Evolutionary conservation across 1,140 invertebrate species (phyloP).

Genomic region (Wiebesia pumilae): DNA sequence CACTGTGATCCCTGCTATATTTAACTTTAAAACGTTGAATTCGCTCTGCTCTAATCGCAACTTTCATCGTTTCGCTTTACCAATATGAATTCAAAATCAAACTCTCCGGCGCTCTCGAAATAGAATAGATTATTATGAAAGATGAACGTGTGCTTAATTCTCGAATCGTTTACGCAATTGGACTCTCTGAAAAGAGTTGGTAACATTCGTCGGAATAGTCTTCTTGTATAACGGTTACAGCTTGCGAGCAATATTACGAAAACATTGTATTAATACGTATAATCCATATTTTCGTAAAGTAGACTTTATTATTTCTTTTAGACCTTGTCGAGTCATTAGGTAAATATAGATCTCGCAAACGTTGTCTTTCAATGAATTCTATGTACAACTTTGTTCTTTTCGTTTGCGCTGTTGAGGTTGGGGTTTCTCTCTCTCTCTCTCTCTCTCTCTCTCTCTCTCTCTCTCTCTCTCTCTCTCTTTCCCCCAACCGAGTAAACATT

Average conservation of each 20-base stretch:
- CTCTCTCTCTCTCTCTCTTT: neutral
- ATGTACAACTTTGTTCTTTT: neutral
- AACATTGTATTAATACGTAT: constrained; percentile 1
- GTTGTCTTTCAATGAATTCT: neutral
- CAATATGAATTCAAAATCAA: neutral
- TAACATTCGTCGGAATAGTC: neutral
- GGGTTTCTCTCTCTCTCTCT: neutral
- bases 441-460: neutral
- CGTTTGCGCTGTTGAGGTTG: too few species aligned
- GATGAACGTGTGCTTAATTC: neutral
- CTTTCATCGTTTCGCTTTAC: neutral
- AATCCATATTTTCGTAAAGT: neutral
- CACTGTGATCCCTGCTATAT: too few species aligned
- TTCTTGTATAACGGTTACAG: neutral
- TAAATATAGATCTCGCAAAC: neutral
- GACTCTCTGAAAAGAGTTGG: neutral
- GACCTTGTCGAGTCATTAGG: neutral
- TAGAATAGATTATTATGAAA: constrained; percentile 15
- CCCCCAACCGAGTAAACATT: neutral
- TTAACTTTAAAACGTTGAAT: too few species aligned
- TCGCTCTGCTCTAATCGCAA: neutral
- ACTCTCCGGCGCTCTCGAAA: neutral
- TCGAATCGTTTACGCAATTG: neutral
- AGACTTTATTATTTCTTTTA: neutral
- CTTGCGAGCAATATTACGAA: neutral